Base-by-base conservation (phyloP, 92 coral and sea anemone genomes). In the Blastomussa wellsi region DNA sequence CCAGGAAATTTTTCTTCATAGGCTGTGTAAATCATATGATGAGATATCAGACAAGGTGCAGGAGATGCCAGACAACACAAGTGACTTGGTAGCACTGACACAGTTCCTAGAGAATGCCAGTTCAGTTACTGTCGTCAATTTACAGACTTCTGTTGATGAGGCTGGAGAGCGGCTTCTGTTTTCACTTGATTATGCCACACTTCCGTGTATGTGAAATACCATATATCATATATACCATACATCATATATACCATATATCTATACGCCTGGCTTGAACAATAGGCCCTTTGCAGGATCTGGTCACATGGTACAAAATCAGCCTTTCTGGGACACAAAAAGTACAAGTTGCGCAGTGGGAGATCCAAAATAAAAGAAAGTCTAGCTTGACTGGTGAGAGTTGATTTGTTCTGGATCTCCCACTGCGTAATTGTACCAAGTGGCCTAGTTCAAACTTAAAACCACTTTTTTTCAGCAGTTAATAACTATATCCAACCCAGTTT, bases 41-140 rank as follows among this genome's bases (percentile, higher is more conserved):
- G 99, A 96, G 52, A 94, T 96, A 67, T 96, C 99, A 29, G 99
- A 96, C 94, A 96, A 96, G 70, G 99, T 96, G 74, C 99, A 96
- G 60, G 99, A 96, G 74, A 96, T 96, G 99, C 99, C 99, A 29
- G 95, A 89, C 84, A 96, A 93, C 84, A 96, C 98, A 62, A 90
- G 93, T 35, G 99, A 96, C 90, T 78, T 96, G 65, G 99, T 96
- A 55, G 87, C 95, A 17, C 83, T 96, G 79, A 95, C 96, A 7
- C 92, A 96, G 68, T 96, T 85, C 90, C 67, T 96, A 86, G 99
- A 92, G 86, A 90, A 94, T 19, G 99, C 99, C 28, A 96, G 97
- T 78, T 86, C 96, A 38, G 97, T 93, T 5, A 76, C 93, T 28
- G 98, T 96, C 4, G 93, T 88, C 59, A 87, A 88, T 51, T 89